Base-by-base conservation (phyloP, 2,888 invertebrate genomes). In the Nomada hirtipes region DNA sequence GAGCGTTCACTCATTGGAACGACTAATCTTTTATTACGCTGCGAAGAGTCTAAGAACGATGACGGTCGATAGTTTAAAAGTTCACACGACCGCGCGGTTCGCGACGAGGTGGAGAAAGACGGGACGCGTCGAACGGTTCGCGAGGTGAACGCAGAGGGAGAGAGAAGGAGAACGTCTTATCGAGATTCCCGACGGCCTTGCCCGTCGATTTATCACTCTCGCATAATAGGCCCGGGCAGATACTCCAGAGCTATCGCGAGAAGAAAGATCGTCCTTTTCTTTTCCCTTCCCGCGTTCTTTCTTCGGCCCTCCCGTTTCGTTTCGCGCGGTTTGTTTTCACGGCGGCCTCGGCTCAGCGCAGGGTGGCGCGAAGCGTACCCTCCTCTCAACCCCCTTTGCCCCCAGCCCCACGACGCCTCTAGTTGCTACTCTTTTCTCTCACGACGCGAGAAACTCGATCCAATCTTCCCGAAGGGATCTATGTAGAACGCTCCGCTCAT, bases 401-500 rank as follows among this genome's bases (percentile, higher is more conserved):
- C 23, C 52, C 3, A 10, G 4, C 9, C 71, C 76, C 79, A 44
- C 60, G 11, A 3, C 9, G 3, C 55, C 15, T 4, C 67, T 53
- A 52, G 75, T 65, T 67, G 78, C 83, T 86, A 86, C 88, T 89
- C 90, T 91, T 91, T 90, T 91, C 91, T 91, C 91, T 90, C 91
- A 91, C 91, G 91, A 92, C 90, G 90, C 92, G 90, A 92, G 93
- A 93, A 93, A 93, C 92, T 92, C 92, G 92, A 93, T 91, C 92
- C 92, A 92, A 93, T 93, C 93, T 92, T 80, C 86, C 82, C 91
- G 85, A 87, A 89, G 90, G 89, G 90, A 93, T 93, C 93, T 93
- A 93, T 93, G 93, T 93, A 91, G 93, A 93, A 92, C 93, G 93
- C 88, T 90, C 90, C 86, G 90, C 93, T 92, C 93, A 93, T 93